Evolutionary conservation across 2,113 vertebrate genomes (phyloP), one percentile per base, ranked within the genome.

Genomic region (Pangasianodon gigas): DNA sequence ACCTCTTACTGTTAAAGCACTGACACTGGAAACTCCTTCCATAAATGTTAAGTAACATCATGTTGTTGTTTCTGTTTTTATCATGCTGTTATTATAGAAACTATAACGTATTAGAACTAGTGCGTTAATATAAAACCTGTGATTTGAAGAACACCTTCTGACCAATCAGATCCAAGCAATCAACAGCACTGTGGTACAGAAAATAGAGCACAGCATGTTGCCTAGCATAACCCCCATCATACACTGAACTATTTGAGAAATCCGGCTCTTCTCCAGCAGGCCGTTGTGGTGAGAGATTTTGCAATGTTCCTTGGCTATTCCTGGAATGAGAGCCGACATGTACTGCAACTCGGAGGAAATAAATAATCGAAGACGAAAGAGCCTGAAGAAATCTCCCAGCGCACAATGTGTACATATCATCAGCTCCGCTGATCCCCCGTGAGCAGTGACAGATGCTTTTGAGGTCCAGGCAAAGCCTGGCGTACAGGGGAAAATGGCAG

Each of bases 401-500:
- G 10, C n/a, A 74, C 77, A 48, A 84, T 84, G 90, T 90, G 58
- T 87, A 86, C 75, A 88, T 90, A 90, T 75, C 44, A 32, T 89
- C 87, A 75, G 48, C 52, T 54, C 10, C 41, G 10, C 13, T 54
- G 67, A 82, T 92, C 89, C 92, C 92, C 91, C 88, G 54, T 91
- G 90, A 91, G 85, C 58, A 67, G 37, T 87, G 86, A 90, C 84
- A 92, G 92, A 93, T 93, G 90, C 89, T 82, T 92, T 80, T 44
- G 21, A 87, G 88, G 93, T 89, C 92, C 79, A 54, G 69, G 91
- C 83, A 90, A 92, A 90, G 79, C 91, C 92, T 67, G 71, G 52
- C 88, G 82, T 92, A 93, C 90, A 92, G 67, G 54, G 93, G 52
- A 90, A 93, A 92, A 62, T 88, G 87, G 94, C 91, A 80, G 89